Conservation (phyloP, 1,140 invertebrate species). For the Cotesia typhae region DNA sequence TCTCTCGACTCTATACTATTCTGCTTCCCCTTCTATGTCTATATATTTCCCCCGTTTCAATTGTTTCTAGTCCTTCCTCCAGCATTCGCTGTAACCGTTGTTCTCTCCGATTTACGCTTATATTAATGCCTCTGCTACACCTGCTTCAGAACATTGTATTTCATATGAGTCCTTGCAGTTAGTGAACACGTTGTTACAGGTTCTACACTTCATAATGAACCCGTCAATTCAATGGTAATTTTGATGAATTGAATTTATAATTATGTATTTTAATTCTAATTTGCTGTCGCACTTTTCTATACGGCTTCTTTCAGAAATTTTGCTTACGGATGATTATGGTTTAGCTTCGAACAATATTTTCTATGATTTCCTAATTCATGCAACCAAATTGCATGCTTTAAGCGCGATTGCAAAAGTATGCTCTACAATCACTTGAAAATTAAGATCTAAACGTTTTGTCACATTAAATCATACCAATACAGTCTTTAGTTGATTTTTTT, state of each 20-base stretch:
- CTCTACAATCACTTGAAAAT: too few relatives aligned
- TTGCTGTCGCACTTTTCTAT: background rate
- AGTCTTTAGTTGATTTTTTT: too few relatives aligned
- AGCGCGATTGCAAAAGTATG: too few relatives aligned
- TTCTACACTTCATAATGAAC: constrained; percentile 26
- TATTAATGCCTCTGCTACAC: constrained; percentile 32
- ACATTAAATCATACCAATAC: too few relatives aligned
- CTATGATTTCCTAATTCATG: too few relatives aligned
- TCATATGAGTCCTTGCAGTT: constrained; percentile 11
- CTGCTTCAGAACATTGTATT: constrained; percentile 25
- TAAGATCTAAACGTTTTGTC: too few relatives aligned
- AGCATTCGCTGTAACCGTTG: background rate
- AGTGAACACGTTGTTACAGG: constrained; percentile 8
- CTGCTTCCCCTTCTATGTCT: constrained; percentile 47
- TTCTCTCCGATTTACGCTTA: constrained; percentile 6
- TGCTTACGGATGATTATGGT: too few relatives aligned
- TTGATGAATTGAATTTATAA: constrained; percentile 1
- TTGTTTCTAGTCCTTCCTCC: constrained; percentile 7
- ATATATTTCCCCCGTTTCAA: constrained; percentile 16
- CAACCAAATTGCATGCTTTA: too few relatives aligned
- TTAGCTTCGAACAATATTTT: too few relatives aligned
- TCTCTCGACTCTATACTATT: constrained; percentile 57
- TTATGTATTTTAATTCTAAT: background rate
- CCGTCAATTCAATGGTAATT: constrained; percentile 5
- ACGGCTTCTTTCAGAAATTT: too few relatives aligned